Base-by-base conservation (phyloP, 2,113 vertebrate genomes). In the Talpa occidentalis region DNA sequence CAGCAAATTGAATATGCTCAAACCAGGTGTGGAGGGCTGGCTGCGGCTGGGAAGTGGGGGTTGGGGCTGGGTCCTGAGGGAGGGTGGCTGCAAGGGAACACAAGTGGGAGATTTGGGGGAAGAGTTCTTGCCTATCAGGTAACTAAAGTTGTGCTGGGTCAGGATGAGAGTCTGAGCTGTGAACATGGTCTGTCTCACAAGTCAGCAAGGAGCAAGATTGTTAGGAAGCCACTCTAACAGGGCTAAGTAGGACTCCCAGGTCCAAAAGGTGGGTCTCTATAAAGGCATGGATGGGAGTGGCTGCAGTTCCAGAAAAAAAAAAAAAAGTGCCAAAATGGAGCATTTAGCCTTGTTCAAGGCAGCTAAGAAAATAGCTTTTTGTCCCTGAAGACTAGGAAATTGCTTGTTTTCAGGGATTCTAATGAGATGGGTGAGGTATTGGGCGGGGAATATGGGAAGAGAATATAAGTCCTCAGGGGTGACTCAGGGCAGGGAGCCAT, bases 1-100 rank as follows among this genome's bases (percentile, higher is more conserved):
- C 96, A 98, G 98, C 6, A 98, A 98, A 37, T 98, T 99, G 97
- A 98, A 98, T 95, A 98, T 98, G 97, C 98, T 99, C 94, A 97
- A 98, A 96, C 98, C 99, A 98, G 99, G 99, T 98, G 96, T 77
- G 96, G 54, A 83, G 40, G 47, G 40, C 62, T 78, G 90, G 26
- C 35, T 24, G 21, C 42, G 42, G n/a, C 21, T 79, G 22, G 28
- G 72, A 22, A 35, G 6, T 37, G 40, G 52, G 88, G 52, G 35
- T n/a, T 59, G 16, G 64, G 35, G 8, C 32, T 62, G 24, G 26
- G 47, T 32, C 42, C 35, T 22, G 6, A 32, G 30, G 87, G 35
- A 62, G 73, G 35, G 70, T 62, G 22, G 4, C 64, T 24, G 32
- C 44, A 24, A 40, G 54, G 32, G 16, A 32, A 78, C 21, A 77